Evolutionary conservation across 64 coral and sea anemone species (phyloP).

Genomic region (Exaiptasia diaphana): DNA sequence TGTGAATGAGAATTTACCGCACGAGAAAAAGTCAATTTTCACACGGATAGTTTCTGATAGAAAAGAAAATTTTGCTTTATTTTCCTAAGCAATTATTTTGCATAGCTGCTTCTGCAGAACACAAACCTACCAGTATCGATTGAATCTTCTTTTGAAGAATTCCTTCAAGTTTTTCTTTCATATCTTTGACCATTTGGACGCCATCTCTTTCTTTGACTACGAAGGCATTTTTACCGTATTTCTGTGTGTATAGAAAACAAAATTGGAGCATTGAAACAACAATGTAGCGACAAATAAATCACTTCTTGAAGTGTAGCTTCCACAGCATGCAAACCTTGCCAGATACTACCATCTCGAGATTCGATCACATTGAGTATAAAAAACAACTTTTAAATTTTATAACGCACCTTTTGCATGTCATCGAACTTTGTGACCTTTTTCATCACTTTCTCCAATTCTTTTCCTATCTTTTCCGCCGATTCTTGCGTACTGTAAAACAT

Average conservation of each 20-base stretch:
- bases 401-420: conserved; percentile 35
- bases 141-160: conserved; percentile 55
- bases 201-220: conserved; percentile 31
- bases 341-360: not conserved
- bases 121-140: conserved; percentile 69
- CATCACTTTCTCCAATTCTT: not conserved
- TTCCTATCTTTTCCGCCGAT: not conserved
- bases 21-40: not conserved
- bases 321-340: not conserved
- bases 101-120: conserved; percentile 49
- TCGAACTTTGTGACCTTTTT: conserved; percentile 1
- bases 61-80: not conserved
- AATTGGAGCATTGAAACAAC: not conserved
- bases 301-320: conserved; percentile 9
- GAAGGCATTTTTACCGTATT: not conserved
- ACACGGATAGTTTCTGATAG: not conserved
- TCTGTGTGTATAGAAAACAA: conserved; percentile 39
- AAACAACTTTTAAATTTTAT: not conserved
- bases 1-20: not conserved
- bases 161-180: conserved; percentile 14
- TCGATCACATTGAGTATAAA: not conserved
- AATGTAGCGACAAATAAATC: not conserved
- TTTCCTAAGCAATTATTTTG: conserved; percentile 40
- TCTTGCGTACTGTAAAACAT: conserved; percentile 39
- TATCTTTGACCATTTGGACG: conserved; percentile 33